phyloP scores from a whole-genome alignment of 64 coral and sea anemone genomes.

The Pocillopora verrucosa region DNA sequence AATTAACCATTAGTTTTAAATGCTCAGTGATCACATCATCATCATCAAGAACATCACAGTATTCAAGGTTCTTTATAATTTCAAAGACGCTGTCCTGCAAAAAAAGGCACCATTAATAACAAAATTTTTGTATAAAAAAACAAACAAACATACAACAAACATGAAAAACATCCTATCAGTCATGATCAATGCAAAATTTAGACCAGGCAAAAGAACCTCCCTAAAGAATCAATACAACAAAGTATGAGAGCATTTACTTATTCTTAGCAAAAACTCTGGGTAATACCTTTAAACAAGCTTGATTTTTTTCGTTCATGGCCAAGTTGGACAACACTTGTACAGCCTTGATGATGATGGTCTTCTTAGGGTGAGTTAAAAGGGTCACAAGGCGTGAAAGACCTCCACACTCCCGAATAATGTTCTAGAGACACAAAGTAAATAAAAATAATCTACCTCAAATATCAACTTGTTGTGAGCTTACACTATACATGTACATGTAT shows the following conservation, averaged over 20 bases:
- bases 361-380: slow-evolving; percentile 19
- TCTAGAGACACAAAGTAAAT: slow-evolving; percentile 10
- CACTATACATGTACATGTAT: too few species aligned
- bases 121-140: background rate
- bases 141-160: background rate
- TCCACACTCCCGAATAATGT: slow-evolving; percentile 45
- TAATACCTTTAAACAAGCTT: slow-evolving; percentile 35
- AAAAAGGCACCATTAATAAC: background rate
- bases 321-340: slow-evolving; percentile 57
- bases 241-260: too few species aligned
- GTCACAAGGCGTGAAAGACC: slow-evolving; percentile 9
- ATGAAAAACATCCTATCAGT: too few species aligned
- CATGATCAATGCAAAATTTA: too few species aligned
- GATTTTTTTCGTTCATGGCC: slow-evolving; percentile 54
- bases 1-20: slow-evolving; percentile 28
- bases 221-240: too few species aligned
- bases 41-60: slow-evolving; percentile 10
- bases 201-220: too few species aligned
- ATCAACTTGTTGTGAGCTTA: background rate
- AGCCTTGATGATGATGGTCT: slow-evolving; percentile 16
- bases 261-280: too few species aligned
- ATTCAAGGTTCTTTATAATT: slow-evolving; percentile 32
- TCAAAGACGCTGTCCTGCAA: slow-evolving; percentile 21
- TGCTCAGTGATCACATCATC: slow-evolving; percentile 4
- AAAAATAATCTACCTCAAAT: background rate